Conservation (phyloP, 2,113 vertebrate species). For the Gobiocypris rarus region DNA sequence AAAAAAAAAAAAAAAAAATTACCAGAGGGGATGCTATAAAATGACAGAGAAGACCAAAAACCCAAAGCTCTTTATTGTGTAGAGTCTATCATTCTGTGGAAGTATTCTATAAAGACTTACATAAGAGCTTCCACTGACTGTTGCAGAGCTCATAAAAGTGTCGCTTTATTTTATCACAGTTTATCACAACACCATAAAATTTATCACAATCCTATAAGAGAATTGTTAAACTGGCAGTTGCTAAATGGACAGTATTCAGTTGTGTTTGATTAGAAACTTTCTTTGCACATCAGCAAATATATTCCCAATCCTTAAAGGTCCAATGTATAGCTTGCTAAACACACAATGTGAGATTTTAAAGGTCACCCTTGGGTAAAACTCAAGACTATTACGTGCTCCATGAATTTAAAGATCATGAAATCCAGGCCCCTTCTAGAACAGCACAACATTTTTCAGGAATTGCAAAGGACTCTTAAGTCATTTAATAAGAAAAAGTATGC, state of each 20-base stretch:
- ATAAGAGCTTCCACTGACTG: slow-evolving; percentile 5
- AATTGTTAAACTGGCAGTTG: slow-evolving; percentile 18
- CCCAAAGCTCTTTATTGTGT: slow-evolving; percentile 10
- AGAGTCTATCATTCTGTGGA: background rate
- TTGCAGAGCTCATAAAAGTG: slow-evolving; percentile 6
- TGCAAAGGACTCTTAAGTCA: background rate
- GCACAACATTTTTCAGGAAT: background rate
- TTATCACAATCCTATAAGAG: background rate
- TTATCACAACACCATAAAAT: slow-evolving; percentile 13
- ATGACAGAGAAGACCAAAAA: background rate
- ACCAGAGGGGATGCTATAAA: slow-evolving; percentile 1
- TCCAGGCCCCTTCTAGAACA: background rate
- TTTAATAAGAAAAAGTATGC: slow-evolving; percentile 1
- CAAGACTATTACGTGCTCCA: slow-evolving; percentile 3
- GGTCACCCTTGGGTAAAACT: slow-evolving; percentile 15
- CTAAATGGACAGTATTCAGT: background rate
- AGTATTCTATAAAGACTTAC: background rate
- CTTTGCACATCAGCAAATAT: background rate
- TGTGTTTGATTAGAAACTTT: slow-evolving; percentile 14
- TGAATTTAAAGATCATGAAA: background rate
- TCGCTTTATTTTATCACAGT: slow-evolving; percentile 16
- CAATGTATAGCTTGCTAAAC: background rate
- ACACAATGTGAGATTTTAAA: slow-evolving; percentile 24
- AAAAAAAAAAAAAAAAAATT: background rate
- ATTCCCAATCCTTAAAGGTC: background rate